Evolutionary conservation across 2,888 invertebrate species (phyloP), one percentile per base, ranked within the genome.

Genomic region (Ophion costatus): DNA sequence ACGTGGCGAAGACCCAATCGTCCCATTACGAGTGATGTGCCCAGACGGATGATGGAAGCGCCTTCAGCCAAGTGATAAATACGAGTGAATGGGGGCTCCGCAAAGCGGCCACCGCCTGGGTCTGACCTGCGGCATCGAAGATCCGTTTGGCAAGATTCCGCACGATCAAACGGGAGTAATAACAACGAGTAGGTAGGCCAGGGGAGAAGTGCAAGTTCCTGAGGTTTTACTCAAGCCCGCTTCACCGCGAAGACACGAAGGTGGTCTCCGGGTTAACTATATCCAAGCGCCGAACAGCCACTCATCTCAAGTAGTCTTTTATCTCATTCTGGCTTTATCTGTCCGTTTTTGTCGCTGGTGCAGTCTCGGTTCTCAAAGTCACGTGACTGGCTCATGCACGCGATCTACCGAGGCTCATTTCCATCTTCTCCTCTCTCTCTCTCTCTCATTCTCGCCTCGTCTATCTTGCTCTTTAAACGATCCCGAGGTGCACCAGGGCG

Each of bases 321-420:
- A 56, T 84, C 77, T 69, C 61, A 51, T 57, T 73, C 69, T 29
- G 76, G 51, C 20, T 74, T 71, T 20, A 71, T 75, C 38, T 75
- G 63, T 66, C 14, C 45, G 63, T 78, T 61, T 78, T 45, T 64
- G 64, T 71, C 56, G 38, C 57, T 24, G 22, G 42, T 77, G 24
- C 11, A 66, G 71, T 59, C 77, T 38, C 24, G 63, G 38, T 33
- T 61, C 45, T 67, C 57, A 33, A 59, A 74, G 61, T 56, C 45
- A 51, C 67, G 59, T 51, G 78, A 73, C 59, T 67, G 38, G 64
- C 45, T 78, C 61, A 70, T 82, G 76, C 84, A 82, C 84, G 84
- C 84, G 82, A 85, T 85, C 82, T 66, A 78, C 69, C 63, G 42
- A 38, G 42, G 59, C 29, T 24, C 2, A 17, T 51, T 75, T 75